Evolutionary conservation across 1,140 invertebrate species (phyloP), one percentile per base, ranked within the genome.

Genomic region (Brachionus asplanchnoidis): DNA sequence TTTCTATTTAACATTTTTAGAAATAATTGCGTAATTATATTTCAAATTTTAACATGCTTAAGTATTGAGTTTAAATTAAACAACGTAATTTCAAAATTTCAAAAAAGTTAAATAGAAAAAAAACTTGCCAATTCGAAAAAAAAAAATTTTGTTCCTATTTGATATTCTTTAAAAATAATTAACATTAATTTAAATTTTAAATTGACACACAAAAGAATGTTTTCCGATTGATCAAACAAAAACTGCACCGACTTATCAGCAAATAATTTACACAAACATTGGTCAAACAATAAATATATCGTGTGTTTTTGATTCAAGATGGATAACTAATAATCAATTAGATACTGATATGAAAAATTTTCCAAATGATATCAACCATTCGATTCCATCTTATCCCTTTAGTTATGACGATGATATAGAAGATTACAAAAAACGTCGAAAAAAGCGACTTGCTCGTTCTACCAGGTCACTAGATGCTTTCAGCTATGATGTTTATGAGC

Each of bases 251-350:
- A 40, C 68, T 73, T 17, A 17, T 73, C 68, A 80, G 17, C 77
- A 80, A 65, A 65, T 80, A 65, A 80, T 80, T 26, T 65, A 80
- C 17, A 65, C 79, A 20, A 60, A 68, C 26, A 82, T 82, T 66
- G 79, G 79, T 44, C 53, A 82, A 44, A 60, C 50, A 36, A 68
- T 82, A 44, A 82, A 82, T 40, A 82, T 82, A 12, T 82, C 79
- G 1, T 82, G 79, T 68, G 9, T 60, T 44, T 82, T 65, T 65
- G 79, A 82, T 60, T 28, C 79, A 50, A 50, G n/a, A 50, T 50
- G 42, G 46, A 23, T 50, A 9, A 14, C 17, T 46, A 50, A 53
- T 77, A 6, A 11, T 32, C 66, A 70, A n/a, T 50, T 77, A 28
- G 73, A 77, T 20, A 77, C 20, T 50, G 73, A 50, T 50, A 20